Evolutionary conservation across 2,113 vertebrate species (phyloP), one percentile per base, ranked within the genome.

Genomic region (Ivindomyrus marchei): DNA sequence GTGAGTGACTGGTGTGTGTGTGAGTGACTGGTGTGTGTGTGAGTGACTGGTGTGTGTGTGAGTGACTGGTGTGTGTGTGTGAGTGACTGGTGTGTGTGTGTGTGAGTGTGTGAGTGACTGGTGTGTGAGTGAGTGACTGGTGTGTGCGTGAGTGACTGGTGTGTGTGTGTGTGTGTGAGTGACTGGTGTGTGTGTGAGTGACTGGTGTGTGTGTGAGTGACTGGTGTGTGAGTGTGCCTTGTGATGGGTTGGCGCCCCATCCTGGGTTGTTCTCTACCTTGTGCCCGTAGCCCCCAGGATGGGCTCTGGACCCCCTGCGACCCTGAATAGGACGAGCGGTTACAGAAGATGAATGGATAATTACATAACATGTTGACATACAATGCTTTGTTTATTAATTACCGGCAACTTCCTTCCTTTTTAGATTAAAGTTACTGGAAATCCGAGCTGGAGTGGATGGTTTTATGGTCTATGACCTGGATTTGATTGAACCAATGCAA

Each of bases 381-480:
- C 6, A 70, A 31, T 74, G n/a, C 36, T 80, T 42, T 80, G 4
- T 13, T 74, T 74, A 31, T 80, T 39, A 77, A 39, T 39, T 42
- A 42, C 27, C 5, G 1, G 70, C 5, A 21, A 2, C 8, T 80
- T n/a, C 11, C 17, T 5, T 83, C 27, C 62, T 31, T 70, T 70
- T 74, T 19, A 97, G 97, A 88, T 93, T 95, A 56, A 97, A 97
- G 92, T n/a, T 96, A 58, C 53, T 97, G 89, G 97, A 97, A 92
- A 96, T 97, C 77, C 89, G 92, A 17, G 96, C 96, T 52, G 97
- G 97, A 90, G 96, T 97, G 52, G 97, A 97, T 49, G 97, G 97
- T 9, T 97, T 97, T 91, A 97, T 97, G 96, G 97, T 97, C 0
- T 97, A 96, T 21, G 97, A 97, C 89, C 93, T 96, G 92, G 92